These are phyloP conservation scores for Pseudoatta argentina DNA, from an alignment of 1,140 invertebrate species.

Conservation along the genomic window DNA sequence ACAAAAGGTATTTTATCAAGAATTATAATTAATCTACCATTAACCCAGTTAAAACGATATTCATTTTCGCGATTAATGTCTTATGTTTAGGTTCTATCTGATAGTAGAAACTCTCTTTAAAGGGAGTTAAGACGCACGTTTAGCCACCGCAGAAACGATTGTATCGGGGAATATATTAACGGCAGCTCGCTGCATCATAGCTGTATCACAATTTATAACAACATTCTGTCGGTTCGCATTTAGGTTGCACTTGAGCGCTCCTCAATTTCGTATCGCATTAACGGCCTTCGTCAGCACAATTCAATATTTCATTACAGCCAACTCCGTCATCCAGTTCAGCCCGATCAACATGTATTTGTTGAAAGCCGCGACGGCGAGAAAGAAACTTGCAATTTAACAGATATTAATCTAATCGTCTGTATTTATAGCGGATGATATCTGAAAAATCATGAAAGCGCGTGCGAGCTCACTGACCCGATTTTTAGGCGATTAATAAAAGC, in stretches of 20 bases:
- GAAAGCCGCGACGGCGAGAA: constrained; percentile 1
- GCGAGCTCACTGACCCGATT: constrained; percentile 7
- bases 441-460: constrained; percentile 17
- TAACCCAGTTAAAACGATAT: constrained; percentile 12
- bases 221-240: neutral
- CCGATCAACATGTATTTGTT: neutral
- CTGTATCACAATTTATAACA: constrained; percentile 16
- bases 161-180: constrained; percentile 14
- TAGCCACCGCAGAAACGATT: constrained; percentile 10
- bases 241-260: neutral
- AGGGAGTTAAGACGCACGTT: neutral
- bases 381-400: constrained; percentile 19
- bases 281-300: neutral
- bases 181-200: neutral
- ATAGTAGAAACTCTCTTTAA: neutral
- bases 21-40: neutral
- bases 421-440: constrained; percentile 10
- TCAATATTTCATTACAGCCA: constrained; percentile 39
- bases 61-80: constrained; percentile 25
- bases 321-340: neutral
- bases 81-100: neutral
- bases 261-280: constrained; percentile 34
- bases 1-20: neutral
- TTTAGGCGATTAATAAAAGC: constrained; percentile 40
- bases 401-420: constrained; percentile 32